These are phyloP conservation scores for Agrilus planipennis DNA, from an alignment of 1,140 invertebrate genomes.

Conservation along the genomic window DNA sequence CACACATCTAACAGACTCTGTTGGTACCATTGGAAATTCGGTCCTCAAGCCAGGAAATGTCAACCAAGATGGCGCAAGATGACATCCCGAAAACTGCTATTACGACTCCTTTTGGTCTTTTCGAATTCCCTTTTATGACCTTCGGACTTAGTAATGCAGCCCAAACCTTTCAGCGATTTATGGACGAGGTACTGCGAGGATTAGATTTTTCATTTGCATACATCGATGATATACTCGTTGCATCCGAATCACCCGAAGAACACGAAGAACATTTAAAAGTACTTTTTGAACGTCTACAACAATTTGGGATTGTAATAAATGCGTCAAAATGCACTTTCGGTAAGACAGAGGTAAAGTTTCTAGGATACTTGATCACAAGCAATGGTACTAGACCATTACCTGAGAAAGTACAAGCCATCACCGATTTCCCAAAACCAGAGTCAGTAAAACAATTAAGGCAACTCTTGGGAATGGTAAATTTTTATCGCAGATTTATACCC, in stretches of 20 bases:
- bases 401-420: constrained; percentile 12
- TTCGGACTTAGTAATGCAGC: constrained; percentile 24
- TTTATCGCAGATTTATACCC: constrained; percentile 23
- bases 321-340: constrained; percentile 23
- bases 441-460: constrained; percentile 15
- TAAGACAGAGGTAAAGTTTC: constrained; percentile 14
- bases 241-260: constrained; percentile 18
- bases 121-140: constrained; percentile 23
- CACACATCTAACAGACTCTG: no score
- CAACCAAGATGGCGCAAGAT: constrained; percentile 17
- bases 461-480: constrained; percentile 29
- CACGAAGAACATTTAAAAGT: constrained; percentile 13
- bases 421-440: constrained; percentile 8
- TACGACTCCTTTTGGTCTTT: constrained; percentile 24
- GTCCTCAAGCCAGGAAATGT: not conserved
- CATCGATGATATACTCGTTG: constrained; percentile 41
- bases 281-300: not conserved
- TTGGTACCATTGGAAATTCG: not conserved
- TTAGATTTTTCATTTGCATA: constrained; percentile 31
- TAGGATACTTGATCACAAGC: constrained; percentile 17
- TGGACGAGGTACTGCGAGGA: constrained; percentile 12
- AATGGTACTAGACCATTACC: constrained; percentile 16
- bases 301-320: constrained; percentile 22
- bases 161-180: constrained; percentile 15
- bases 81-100: constrained; percentile 30